Evolutionary conservation across 1,140 invertebrate genomes (phyloP).

Genomic region (Drosophila santomea): DNA sequence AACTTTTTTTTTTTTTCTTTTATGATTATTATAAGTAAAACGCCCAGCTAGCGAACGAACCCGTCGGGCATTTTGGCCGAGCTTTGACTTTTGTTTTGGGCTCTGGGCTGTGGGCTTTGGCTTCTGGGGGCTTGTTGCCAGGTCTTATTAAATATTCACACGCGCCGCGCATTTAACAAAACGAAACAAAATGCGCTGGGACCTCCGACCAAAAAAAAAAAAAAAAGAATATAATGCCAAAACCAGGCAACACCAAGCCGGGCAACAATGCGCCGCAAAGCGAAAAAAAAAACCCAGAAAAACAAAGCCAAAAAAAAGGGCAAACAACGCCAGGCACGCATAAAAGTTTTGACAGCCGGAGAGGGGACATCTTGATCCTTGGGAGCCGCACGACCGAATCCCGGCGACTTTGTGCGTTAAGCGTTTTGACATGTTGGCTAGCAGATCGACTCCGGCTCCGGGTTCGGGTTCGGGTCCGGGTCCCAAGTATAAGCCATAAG

Average conservation of each 20-base stretch:
- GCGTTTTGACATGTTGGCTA: conserved; percentile 79
- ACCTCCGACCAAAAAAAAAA: conserved; percentile 8
- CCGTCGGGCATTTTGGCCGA: conserved; percentile 21
- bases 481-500: conserved; percentile 29
- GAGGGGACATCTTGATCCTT: conserved; percentile 61
- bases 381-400: conserved; percentile 70
- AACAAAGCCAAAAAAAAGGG: conserved; percentile 52
- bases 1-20: conserved; percentile 59
- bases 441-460: conserved; percentile 41
- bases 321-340: conserved; percentile 76
- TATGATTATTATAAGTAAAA: conserved; percentile 82
- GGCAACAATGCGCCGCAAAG: conserved; percentile 20
- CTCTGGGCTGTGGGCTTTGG: conserved; percentile 7
- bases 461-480: background rate
- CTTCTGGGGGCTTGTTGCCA: conserved; percentile 38
- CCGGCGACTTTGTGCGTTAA: conserved; percentile 65
- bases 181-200: conserved; percentile 57
- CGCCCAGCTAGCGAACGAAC: conserved; percentile 32
- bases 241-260: conserved; percentile 47
- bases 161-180: conserved; percentile 83
- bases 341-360: conserved; percentile 77
- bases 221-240: conserved; percentile 50
- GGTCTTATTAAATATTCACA: conserved; percentile 83
- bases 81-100: conserved; percentile 1
- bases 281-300: conserved; percentile 3